Base-by-base conservation (phyloP, 1,140 invertebrate genomes). In the Scylla paramamosain region DNA sequence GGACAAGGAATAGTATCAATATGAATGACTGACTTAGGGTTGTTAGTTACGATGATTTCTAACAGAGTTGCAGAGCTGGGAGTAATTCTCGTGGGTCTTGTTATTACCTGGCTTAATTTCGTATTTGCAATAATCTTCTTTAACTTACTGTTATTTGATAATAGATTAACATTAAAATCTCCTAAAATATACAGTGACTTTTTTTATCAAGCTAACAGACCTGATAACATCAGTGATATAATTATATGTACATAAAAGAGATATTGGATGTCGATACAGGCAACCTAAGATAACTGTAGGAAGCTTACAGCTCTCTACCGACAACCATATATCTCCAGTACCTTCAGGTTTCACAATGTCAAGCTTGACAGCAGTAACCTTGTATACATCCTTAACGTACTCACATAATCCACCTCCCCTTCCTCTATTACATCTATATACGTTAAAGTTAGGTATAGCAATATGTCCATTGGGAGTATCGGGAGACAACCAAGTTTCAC, bases 211-310 rank as follows among this genome's bases (percentile, higher is more conserved):
- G n/a, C n/a, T n/a, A n/a, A n/a, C n/a, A n/a, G n/a, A n/a, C n/a
- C 29, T 87, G 4, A 87, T 12, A 32, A 87, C 39, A 87, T 87
- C 84, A 14, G 39, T 39, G 89, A 28, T n/a, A n/a, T n/a, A n/a
- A n/a, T n/a, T n/a, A n/a, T n/a, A n/a, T n/a, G n/a, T n/a, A n/a
- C n/a, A n/a, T n/a, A n/a, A n/a, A n/a, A n/a, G n/a, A n/a, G n/a
- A n/a, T n/a, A n/a, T n/a, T n/a, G n/a, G n/a, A n/a, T 91, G 89
- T 20, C 89, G 89, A 45, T 52, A 67, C 14, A 91, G 29, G 45
- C 90, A 91, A 10, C 90, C 90, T 20, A 67, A 28, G 8, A 31
- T 91, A 25, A 91, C 2, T 31, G 45, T 25, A 29, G 90, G 90
- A 2, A 91, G 8, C 14, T 91, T 91, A 59, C 0, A 28, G 0